Percentiles rank a stretch among this genome's conserved stretches.
These are phyloP conservation scores for Scartelaos histophorus DNA, from an alignment of 2,113 vertebrate species.

Conservation along the genomic window DNA sequence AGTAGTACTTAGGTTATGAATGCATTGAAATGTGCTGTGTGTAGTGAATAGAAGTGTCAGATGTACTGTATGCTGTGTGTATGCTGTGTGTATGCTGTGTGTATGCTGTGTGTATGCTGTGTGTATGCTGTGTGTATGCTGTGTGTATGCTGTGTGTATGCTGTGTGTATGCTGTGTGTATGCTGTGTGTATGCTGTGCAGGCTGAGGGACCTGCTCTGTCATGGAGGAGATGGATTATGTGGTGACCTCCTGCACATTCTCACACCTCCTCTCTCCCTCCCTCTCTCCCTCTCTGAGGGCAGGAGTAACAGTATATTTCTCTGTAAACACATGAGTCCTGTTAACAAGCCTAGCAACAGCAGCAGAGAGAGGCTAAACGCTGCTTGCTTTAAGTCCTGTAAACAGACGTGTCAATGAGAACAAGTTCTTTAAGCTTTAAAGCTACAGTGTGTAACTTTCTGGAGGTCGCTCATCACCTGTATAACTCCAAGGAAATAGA, in stretches of 20 bases:
- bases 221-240: not conserved
- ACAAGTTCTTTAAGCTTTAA: too few species aligned
- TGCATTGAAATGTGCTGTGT: too few species aligned
- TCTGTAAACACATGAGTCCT: not conserved
- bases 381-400: too few species aligned
- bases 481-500: too few species aligned
- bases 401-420: not conserved
- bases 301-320: not conserved
- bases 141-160: too few species aligned
- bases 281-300: not conserved
- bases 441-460: too few species aligned
- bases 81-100: too few species aligned
- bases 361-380: not conserved
- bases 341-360: slow-evolving; percentile 9
- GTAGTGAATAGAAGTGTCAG: too few species aligned
- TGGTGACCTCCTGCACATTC: not conserved
- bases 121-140: not conserved
- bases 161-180: too few species aligned
- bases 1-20: too few species aligned
- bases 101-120: not conserved
- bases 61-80: too few species aligned
- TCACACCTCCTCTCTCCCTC: not conserved
- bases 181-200: not conserved
- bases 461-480: too few species aligned
- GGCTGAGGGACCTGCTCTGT: not conserved